phyloP scores from a whole-genome alignment of 2,113 vertebrate genomes.

The Hoplias malabaricus region DNA sequence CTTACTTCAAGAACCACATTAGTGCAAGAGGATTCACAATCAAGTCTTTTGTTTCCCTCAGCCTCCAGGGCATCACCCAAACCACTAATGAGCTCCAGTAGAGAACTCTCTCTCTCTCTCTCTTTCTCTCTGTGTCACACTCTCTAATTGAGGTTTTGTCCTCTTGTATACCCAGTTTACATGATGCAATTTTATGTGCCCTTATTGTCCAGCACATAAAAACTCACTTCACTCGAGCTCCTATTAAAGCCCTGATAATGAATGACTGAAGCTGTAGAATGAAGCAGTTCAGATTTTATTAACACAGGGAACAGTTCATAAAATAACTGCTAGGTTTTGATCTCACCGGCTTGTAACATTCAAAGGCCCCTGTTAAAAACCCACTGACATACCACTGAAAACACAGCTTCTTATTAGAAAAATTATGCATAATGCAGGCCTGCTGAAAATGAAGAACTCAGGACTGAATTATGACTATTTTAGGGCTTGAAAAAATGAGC shows the following conservation, averaged over 20 bases:
- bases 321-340: neutral
- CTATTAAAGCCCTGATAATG: neutral
- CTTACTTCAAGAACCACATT: neutral
- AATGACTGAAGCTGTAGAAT: neutral
- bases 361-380: neutral
- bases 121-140: conserved; percentile 23
- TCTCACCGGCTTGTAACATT: neutral
- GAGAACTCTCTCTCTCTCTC: neutral
- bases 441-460: neutral
- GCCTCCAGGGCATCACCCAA: conserved; percentile 17
- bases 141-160: neutral
- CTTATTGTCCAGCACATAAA: neutral
- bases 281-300: neutral
- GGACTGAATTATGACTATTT: neutral
- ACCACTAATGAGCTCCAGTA: conserved; percentile 22
- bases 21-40: neutral
- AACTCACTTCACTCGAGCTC: neutral
- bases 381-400: neutral
- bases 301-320: neutral
- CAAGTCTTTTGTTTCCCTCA: neutral
- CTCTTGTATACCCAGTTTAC: neutral
- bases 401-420: neutral
- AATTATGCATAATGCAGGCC: neutral
- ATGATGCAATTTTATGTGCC: neutral
- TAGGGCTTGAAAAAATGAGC: neutral